Base-by-base conservation (phyloP, 2,797 vertebrate species). In the Anisognathus igniventris region DNA sequence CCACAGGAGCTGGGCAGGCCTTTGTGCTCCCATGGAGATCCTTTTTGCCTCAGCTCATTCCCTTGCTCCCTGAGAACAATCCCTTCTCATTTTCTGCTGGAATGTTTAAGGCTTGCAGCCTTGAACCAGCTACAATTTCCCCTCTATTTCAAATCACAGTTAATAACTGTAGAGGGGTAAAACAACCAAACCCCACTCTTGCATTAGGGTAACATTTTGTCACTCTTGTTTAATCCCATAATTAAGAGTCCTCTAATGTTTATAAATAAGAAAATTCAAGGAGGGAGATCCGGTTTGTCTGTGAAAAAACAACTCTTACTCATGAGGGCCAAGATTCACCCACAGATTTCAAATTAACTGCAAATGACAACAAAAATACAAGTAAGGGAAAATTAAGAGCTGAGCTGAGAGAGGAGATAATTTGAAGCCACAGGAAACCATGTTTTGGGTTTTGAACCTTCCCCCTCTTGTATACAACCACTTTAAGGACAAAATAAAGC, bases 1-100 rank as follows among this genome's bases (percentile, higher is more conserved):
- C 70, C 37, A n/a, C 40, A 77, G 60, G 50, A 37, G 18, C 37
- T 19, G 42, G 5, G 21, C 57, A 15, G n/a, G 6, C 9, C 35
- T 72, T 62, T 17, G 7, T 31, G 62, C 85, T 96, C 72, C 92
- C 71, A 35, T 48, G 73, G 83, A 91, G 80, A 76, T 81, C 30
- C 19, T 68, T 67, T 71, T 67, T 72, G 62, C 85, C 67, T 80
- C 45, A 9, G 42, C 57, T 85, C 73, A 23, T 77, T 47, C 60
- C 76, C 76, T 79, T 27, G 1, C 53, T 90, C 35, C 40, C 45
- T 2, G 11, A 77, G 72, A 37, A 62, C 50, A 28, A 84, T 68
- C 50, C 45, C 72, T 64, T 75, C 44, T 62, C 27, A 24, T 75
- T 53, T 62, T 33, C 87, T 85, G 45, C 27, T 30, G 14, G 13